Percentiles rank a stretch among this genome's conserved stretches.
Evolutionary conservation across 2,797 vertebrate genomes (phyloP).

Genomic region (Danio albolineatus): DNA sequence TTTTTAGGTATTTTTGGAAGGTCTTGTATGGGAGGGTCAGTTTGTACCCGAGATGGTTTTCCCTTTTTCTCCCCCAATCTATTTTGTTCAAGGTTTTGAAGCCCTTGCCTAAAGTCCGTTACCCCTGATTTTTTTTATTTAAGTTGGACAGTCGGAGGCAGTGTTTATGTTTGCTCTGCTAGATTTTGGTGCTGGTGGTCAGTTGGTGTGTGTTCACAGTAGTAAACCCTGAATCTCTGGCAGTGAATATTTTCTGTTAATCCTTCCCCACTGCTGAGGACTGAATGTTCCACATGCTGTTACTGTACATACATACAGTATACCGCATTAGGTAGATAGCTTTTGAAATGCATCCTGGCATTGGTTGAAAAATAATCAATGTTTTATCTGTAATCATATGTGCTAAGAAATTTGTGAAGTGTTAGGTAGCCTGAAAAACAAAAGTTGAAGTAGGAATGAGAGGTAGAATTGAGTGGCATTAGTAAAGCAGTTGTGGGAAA

Average conservation of each 20-base stretch:
- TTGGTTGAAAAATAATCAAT: neutral
- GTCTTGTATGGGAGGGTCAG: neutral
- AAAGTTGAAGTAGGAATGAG: too few relatives aligned
- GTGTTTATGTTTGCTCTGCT: constrained; percentile 34
- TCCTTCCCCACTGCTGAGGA: constrained; percentile 44
- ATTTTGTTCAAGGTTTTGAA: constrained; percentile 27
- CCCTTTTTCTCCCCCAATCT: constrained; percentile 11
- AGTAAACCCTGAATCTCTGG: constrained; percentile 47
- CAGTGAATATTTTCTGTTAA: constrained; percentile 53
- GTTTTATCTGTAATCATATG: neutral
- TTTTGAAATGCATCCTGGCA: neutral
- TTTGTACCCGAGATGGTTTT: constrained; percentile 1
- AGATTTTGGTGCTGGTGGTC: constrained; percentile 41
- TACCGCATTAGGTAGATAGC: neutral
- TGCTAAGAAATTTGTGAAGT: too few relatives aligned
- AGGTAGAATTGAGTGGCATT: too few relatives aligned
- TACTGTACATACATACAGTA: constrained; percentile 27
- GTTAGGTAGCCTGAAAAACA: too few relatives aligned
- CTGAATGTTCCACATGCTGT: constrained; percentile 48
- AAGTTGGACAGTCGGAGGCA: constrained; percentile 7
- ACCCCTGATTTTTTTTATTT: constrained; percentile 16
- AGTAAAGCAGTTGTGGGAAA: too few relatives aligned
- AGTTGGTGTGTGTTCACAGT: constrained; percentile 46
- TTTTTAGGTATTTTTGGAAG: neutral
- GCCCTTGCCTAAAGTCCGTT: constrained; percentile 22